Evolutionary conservation across 2,888 invertebrate genomes (phyloP), one percentile per base, ranked within the genome.

Genomic region (Brenthis hecate): DNA sequence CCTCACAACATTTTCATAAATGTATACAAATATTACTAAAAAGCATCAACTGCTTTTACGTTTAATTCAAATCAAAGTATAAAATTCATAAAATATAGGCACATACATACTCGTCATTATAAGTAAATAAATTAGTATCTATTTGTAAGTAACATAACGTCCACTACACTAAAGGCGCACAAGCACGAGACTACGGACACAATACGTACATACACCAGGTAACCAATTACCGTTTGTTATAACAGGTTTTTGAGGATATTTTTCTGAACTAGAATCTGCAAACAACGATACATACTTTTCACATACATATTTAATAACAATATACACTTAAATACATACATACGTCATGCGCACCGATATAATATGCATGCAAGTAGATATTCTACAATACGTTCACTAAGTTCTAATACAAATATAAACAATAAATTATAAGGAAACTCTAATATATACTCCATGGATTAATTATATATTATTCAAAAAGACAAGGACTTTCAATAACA

Each of bases 221-320:
- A 62, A 66, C 48, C 67, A 78, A 78, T 71, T 74, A 82, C 84
- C 81, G 51, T 79, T 75, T 5, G 79, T 70, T 0, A 84, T 75
- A 6, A 79, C 79, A 11, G 87, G 83, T 58, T 81, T 79, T 68
- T 78, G 80, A 3, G 84, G 83, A 55, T 81, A 81, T 58, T 80
- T 81, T 28, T 82, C 84, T 3, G 84, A 80, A 53, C 84, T 85
- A 65, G 80, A 78, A 57, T 88, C 88, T 88, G 80, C 32, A 83
- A 80, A 55, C 53, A 62, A 53, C 23, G 28, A 55, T 28, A 64
- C 54, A 53, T 62, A 36, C 50, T 14, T 50, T 51, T 62, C 8
- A 43, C 16, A 32, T 11, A 16, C 16, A 32, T 11, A 16, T 23
- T 23, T 16, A 63, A 55, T 4, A 6, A 47, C 16, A 60, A 14